phyloP scores from a whole-genome alignment of 2,797 vertebrate genomes.

The Sibirionetta formosa region DNA sequence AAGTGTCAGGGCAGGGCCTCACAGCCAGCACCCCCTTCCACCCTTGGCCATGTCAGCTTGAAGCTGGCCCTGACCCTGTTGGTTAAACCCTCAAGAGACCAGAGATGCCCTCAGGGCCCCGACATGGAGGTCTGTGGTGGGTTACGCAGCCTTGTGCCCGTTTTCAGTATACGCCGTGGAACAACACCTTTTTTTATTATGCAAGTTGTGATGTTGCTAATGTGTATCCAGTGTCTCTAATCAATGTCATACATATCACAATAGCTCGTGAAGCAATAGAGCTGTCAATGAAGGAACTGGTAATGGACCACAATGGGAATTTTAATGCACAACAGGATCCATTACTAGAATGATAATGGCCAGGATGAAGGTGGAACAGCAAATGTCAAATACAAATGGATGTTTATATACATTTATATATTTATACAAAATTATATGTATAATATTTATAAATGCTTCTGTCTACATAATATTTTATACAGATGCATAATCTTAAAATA shows the following conservation, averaged over 20 bases:
- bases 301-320: constrained; percentile 59
- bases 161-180: neutral
- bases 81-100: neutral
- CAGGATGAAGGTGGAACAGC: constrained; percentile 18
- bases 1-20: neutral
- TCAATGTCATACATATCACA: constrained; percentile 40
- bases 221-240: constrained; percentile 37
- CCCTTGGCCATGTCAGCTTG: neutral
- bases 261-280: constrained; percentile 36
- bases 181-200: constrained; percentile 21
- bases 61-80: neutral
- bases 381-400: neutral
- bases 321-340: constrained; percentile 22
- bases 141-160: fast-evolving
- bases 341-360: constrained; percentile 18
- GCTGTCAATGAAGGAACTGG: constrained; percentile 39
- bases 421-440: neutral
- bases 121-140: neutral
- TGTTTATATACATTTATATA: neutral
- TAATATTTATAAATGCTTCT: neutral
- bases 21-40: fast-evolving
- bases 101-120: fast-evolving
- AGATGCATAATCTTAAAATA: neutral
- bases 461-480: neutral
- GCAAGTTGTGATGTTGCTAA: constrained; percentile 40